phyloP scores from a whole-genome alignment of 2,797 vertebrate species.

The Lycodopsis pacificus region DNA sequence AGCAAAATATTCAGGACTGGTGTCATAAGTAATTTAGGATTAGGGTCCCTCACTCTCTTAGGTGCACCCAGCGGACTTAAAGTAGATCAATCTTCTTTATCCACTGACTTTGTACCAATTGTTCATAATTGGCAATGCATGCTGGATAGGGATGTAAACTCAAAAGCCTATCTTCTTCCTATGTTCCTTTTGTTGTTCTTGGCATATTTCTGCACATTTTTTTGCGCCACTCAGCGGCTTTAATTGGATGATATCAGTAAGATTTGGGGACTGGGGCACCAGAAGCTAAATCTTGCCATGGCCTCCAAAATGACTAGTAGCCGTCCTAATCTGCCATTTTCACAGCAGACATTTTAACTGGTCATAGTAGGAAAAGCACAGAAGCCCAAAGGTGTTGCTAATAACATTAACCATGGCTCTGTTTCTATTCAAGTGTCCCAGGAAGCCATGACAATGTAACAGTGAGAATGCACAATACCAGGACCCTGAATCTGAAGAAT shows the following conservation, averaged over 20 bases:
- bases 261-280: neutral
- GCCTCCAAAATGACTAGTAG: neutral
- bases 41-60: neutral
- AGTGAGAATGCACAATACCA: conserved; percentile 9
- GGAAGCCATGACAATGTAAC: neutral
- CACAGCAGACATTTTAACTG: neutral
- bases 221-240: neutral
- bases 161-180: neutral
- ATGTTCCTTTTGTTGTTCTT: neutral
- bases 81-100: neutral
- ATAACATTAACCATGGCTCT: neutral
- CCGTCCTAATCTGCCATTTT: neutral
- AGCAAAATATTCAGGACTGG: neutral
- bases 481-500: neutral
- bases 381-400: neutral
- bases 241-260: neutral
- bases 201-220: neutral
- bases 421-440: conserved; percentile 1
- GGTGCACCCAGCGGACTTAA: neutral
- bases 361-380: neutral
- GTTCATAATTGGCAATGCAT: neutral
- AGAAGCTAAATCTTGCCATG: neutral
- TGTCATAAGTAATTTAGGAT: neutral
- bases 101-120: neutral
- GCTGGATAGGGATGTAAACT: neutral